Evolutionary conservation across 1,140 invertebrate genomes (phyloP), one percentile per base, ranked within the genome.

Genomic region (Drosophila truncata): DNA sequence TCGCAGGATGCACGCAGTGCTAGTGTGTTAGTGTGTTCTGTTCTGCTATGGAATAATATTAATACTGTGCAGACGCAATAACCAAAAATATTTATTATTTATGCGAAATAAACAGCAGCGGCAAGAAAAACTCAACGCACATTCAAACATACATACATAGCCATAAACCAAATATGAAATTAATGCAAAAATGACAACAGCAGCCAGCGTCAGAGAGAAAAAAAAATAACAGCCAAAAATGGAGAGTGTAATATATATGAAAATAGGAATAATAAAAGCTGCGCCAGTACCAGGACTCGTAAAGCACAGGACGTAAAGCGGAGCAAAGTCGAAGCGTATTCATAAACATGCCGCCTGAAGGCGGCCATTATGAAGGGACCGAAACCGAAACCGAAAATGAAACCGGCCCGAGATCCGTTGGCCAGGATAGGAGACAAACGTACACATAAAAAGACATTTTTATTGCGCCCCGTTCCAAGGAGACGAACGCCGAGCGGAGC

Each of bases 11-110:
- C 85, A 88, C 41, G 57, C 39, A 47, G 18, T 58, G 42, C 20
- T 14, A 29, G 16, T 55, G 55, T 66, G 33, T 55, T 61, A 9
- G 47, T 54, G 33, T 49, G 35, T 37, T 39, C 33, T n/a, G n/a
- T 23, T 37, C 37, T 71, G 61, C 73, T 69, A 49, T 78, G 57
- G 60, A 90, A 85, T 82, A 85, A 80, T 90, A 90, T 90, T 91
- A 90, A 90, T 90, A 83, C 64, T 73, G 82, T 91, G 82, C 86
- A 91, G 85, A 90, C 85, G 86, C 75, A 90, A 91, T 90, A 90
- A 82, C 82, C 86, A 85, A 90, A 90, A 90, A 91, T 91, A 85
- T 91, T 80, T 90, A 90, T 91, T 90, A 90, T 90, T 90, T 90
- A 90, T 90, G 78, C 82, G 85, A 80, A 90, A 90, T 90, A 90